A percentile compares a stretch with the other conserved stretches of the same genome.
Conservation (phyloP, 2,113 vertebrate species). For the Tympanuchus pallidicinctus region DNA sequence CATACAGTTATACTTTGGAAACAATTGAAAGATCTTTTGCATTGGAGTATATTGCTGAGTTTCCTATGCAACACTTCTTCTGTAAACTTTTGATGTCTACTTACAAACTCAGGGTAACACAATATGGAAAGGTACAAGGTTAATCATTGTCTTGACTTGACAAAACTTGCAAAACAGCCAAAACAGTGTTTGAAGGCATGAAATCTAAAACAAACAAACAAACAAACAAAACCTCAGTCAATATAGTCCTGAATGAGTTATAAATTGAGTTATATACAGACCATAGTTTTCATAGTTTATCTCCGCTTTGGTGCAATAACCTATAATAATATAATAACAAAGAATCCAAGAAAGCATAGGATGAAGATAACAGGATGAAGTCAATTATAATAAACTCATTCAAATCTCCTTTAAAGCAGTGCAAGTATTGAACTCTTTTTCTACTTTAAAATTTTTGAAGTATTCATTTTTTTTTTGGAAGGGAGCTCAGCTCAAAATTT, state of each 20-base stretch:
- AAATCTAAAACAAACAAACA: not conserved
- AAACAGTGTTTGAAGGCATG: not conserved
- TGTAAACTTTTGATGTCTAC: not conserved
- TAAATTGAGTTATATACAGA: not conserved
- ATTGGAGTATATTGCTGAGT: not conserved
- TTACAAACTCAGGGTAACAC: not conserved
- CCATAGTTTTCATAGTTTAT: not conserved
- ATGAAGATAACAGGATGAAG: not conserved
- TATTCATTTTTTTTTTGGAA: not conserved
- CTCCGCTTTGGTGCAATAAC: not conserved
- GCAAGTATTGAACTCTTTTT: not conserved
- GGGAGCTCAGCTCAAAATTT: not conserved
- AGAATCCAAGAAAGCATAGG: not conserved
- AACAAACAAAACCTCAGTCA: not conserved
- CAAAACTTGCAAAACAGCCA: not conserved
- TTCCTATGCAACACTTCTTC: not conserved
- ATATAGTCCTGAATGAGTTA: not conserved
- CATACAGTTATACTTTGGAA: constrained; percentile 25
- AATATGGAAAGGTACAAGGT: not conserved
- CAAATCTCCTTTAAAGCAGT: not conserved
- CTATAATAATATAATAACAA: not conserved
- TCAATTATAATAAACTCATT: not conserved
- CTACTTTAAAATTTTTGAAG: not conserved
- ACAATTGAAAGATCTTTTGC: constrained; percentile 39
- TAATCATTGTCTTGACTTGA: not conserved